These are phyloP conservation scores for Piprites chloris DNA, from an alignment of 2,113 vertebrate genomes.

Conservation along the genomic window DNA sequence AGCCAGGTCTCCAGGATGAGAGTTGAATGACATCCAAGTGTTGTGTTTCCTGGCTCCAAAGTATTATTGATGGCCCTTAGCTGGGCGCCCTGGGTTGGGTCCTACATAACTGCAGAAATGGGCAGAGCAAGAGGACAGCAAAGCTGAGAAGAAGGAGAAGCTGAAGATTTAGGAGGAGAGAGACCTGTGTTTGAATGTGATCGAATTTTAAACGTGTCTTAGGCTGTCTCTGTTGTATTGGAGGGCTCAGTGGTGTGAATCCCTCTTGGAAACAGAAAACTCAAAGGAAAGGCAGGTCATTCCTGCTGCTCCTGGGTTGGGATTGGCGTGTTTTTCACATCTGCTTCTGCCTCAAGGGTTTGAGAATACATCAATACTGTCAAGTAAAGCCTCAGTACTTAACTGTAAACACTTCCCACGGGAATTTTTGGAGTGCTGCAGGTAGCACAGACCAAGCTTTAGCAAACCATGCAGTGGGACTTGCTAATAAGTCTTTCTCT, in stretches of 20 bases:
- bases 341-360: background rate
- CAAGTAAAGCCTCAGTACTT: background rate
- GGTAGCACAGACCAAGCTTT: background rate
- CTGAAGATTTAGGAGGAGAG: background rate
- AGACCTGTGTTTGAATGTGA: background rate
- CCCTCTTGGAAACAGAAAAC: background rate
- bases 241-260: background rate
- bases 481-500: slow-evolving; percentile 14
- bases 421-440: background rate
- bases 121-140: background rate
- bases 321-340: background rate
- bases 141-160: background rate
- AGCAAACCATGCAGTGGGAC: background rate
- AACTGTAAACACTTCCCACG: background rate
- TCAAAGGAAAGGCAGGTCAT: background rate
- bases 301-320: background rate
- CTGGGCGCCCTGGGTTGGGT: background rate
- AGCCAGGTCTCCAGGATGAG: background rate
- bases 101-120: background rate
- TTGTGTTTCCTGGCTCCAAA: background rate
- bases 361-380: background rate
- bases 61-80: background rate
- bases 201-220: background rate
- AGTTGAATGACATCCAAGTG: background rate
- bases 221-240: background rate